Base-by-base conservation (phyloP, 1,140 invertebrate species). In the Drusus annulatus region DNA sequence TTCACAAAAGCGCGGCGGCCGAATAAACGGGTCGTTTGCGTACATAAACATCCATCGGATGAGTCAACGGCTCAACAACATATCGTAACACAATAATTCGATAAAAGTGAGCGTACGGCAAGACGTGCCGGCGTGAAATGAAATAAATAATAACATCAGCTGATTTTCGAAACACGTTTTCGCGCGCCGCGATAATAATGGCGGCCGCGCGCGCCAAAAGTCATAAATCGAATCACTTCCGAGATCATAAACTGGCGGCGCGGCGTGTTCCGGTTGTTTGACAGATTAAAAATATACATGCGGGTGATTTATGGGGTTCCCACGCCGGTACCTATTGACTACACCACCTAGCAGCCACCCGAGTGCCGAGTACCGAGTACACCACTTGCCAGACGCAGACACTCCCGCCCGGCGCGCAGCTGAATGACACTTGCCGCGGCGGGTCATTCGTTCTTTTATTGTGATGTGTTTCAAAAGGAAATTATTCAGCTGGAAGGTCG, bases 131-230 rank as follows among this genome's bases (percentile, higher is more conserved):
- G 63, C 52, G 80, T 1, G 36, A 45, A 45, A 45, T 45, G 36
- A 45, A 45, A 45, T 81, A 81, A 81, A 81, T 81, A 81, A 81
- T 63, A 28, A 21, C 69, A 58, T 81, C 80, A 81, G 80, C 80
- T 81, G 80, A 54, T 81, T 68, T 65, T 51, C 50, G 13, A 76
- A 74, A 68, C 79, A 76, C 79, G 74, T 76, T 77, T 77, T 65
- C 36, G 58, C 45, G 60, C 13, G 19, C 17, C 50, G 8, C 25
- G 21, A 54, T 51, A 25, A 74, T 56, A 54, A 54, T 25, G 28
- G 69, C 69, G 69, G 17, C 69, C 69, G 69, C 69, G 31, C 69
- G 75, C 36, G 75, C 58, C 36, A 62, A 51, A 77, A 65, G 54
- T 51, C 75, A 77, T 77, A 77, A 77, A 77, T 77, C 75, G 58